Evolutionary conservation across 2,888 invertebrate species (phyloP).

Genomic region (Sisyra terminalis): DNA sequence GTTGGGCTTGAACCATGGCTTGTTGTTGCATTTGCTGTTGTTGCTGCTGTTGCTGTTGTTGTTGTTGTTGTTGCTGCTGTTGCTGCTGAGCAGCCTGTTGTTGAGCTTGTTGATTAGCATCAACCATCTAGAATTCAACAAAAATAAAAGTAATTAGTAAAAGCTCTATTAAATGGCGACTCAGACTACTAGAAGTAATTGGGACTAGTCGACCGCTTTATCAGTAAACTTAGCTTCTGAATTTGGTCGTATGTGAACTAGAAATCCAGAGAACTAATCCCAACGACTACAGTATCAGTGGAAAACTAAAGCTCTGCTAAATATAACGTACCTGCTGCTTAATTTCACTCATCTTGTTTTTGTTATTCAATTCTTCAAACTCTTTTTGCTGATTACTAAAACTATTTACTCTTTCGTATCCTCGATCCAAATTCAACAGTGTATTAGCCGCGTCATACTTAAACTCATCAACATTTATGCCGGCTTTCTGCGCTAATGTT

Average conservation of each 20-base stretch:
- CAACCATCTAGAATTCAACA: slow-evolving; percentile 15
- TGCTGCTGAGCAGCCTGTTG: slow-evolving; percentile 22
- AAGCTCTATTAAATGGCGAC: too few relatives aligned
- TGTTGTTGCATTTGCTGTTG: slow-evolving; percentile 24
- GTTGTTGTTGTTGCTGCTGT: slow-evolving; percentile 31
- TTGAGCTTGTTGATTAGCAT: slow-evolving; percentile 23
- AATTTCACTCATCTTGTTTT: slow-evolving; percentile 23
- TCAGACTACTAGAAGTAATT: too few relatives aligned
- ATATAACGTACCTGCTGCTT: slow-evolving; percentile 17
- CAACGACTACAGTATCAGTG: too few relatives aligned
- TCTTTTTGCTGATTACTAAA: slow-evolving; percentile 12
- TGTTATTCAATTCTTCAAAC: slow-evolving; percentile 12
- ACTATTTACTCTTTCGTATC: slow-evolving; percentile 19
- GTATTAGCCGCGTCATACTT: slow-evolving; percentile 55
- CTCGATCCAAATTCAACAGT: slow-evolving; percentile 42
- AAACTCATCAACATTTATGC: slow-evolving; percentile 52
- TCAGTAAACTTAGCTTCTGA: too few relatives aligned
- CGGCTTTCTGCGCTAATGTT: slow-evolving; percentile 55
- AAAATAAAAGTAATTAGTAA: too few relatives aligned
- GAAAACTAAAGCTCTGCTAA: too few relatives aligned
- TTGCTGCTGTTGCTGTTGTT: slow-evolving; percentile 18
- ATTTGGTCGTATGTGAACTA: too few relatives aligned
- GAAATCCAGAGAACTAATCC: too few relatives aligned
- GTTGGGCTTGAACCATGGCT: slow-evolving; percentile 17
- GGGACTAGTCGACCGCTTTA: too few relatives aligned